phyloP scores from a whole-genome alignment of 2,888 invertebrate species.

The Lithophane semibrunnea region DNA sequence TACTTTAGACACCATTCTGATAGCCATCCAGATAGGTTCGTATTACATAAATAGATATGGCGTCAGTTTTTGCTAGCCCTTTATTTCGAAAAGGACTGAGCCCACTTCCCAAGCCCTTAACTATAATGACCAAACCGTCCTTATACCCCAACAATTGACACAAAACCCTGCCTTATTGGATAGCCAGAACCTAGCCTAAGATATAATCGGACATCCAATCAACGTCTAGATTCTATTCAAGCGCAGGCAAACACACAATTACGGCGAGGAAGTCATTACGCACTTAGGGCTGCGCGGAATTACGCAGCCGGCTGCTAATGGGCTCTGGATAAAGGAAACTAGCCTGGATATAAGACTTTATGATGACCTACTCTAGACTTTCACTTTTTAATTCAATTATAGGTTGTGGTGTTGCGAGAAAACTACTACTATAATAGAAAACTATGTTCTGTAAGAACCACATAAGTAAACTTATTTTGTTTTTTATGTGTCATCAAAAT shows the following conservation, averaged over 20 bases:
- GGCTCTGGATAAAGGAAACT: slow-evolving; percentile 24
- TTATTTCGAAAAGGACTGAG: not conserved
- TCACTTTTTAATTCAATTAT: slow-evolving; percentile 7
- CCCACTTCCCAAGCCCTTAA: not conserved
- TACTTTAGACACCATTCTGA: not conserved
- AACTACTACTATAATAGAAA: not conserved
- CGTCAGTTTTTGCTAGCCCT: not conserved
- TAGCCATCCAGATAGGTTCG: not conserved
- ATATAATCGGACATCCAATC: slow-evolving; percentile 47
- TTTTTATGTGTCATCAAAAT: not conserved
- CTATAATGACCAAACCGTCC: not conserved
- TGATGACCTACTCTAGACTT: slow-evolving; percentile 21
- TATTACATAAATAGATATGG: not conserved
- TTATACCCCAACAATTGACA: not conserved
- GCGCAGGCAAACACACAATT: slow-evolving; percentile 56
- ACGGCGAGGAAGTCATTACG: slow-evolving; percentile 61
- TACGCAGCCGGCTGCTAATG: slow-evolving; percentile 45
- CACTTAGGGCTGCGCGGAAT: slow-evolving; percentile 44
- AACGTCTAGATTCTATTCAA: slow-evolving; percentile 53
- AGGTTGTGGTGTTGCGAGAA: not conserved
- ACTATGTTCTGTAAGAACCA: not conserved
- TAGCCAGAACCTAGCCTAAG: slow-evolving; percentile 5
- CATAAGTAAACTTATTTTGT: too few relatives aligned
- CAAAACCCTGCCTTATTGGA: slow-evolving; percentile 13
- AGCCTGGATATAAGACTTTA: not conserved